A percentile compares a stretch with the other conserved stretches of the same genome.
These are phyloP conservation scores for Lepidocyrtoides sp. DNA, from an alignment of 2,888 invertebrate species.

Conservation along the genomic window DNA sequence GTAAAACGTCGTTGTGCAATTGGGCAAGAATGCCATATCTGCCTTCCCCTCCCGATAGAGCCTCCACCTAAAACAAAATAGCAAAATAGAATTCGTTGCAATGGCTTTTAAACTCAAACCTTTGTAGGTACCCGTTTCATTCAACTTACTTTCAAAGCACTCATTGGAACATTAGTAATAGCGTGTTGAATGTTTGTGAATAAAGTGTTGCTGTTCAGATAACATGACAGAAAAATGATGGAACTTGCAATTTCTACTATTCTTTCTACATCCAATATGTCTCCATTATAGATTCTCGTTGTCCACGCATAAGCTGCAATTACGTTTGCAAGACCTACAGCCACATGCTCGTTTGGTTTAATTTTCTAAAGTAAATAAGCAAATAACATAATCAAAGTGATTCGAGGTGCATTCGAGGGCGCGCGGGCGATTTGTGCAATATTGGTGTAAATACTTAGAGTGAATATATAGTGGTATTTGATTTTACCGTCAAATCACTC, in stretches of 20 bases:
- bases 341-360: constrained; percentile 75
- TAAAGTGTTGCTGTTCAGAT: constrained; percentile 67
- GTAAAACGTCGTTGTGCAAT: constrained; percentile 72
- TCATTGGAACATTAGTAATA: constrained; percentile 76
- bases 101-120: background rate
- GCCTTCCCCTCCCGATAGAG: constrained; percentile 79
- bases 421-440: no score
- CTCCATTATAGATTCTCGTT: constrained; percentile 77
- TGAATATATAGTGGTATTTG: background rate
- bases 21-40: constrained; percentile 71
- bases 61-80: constrained; percentile 62
- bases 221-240: constrained; percentile 76
- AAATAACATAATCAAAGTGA: no score
- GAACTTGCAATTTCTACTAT: constrained; percentile 71
- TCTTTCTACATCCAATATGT: constrained; percentile 62
- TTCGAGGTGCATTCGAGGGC: no score
- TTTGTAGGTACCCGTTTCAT: no score
- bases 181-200: constrained; percentile 76
- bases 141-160: constrained; percentile 76
- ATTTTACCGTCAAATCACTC: constrained; percentile 77
- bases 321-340: constrained; percentile 76
- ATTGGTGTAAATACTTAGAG: background rate
- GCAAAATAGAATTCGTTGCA: background rate
- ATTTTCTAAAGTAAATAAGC: constrained; percentile 78
- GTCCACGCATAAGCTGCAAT: constrained; percentile 79